Base-by-base conservation (phyloP, 2,797 vertebrate genomes). In the Paramormyrops hopkinsi region DNA sequence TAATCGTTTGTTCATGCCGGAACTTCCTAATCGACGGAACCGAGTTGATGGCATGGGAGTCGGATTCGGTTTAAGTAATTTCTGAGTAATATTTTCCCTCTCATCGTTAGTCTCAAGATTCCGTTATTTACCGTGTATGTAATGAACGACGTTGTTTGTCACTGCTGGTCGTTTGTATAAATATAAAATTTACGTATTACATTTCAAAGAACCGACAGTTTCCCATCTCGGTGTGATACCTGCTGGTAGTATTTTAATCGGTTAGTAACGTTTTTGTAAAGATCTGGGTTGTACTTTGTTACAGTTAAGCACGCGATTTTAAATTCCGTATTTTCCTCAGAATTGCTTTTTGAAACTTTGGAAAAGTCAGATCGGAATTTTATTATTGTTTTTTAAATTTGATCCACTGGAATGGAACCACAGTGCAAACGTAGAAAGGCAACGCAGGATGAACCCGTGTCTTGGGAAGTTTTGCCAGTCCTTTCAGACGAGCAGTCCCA, bases 401-500 rank as follows among this genome's bases (percentile, higher is more conserved):
- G 73, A 17, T 19, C 17, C 0, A 8, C 48, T 65, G 33, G 2
- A 73, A 96, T 96, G 95, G 96, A 97, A 92, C 96, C 96, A 0
- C 91, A 92, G 90, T 90, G 41, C n/a, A 97, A 97, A 90, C 94
- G 94, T 59, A 89, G 92, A 91, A 96, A 94, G 89, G 93, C 91
- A 1, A 92, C 91, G 0, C 87, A 0, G 54, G 87, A 83, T 4
- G 94, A 93, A 46, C 1, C 88, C 0, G 91, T 90, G 19, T 88
- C 93, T 0, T 97, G 97, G 97, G 93, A 93, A 0, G 94, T 94
- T 19, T 73, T 93, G 44, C 96, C 96, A 0, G 96, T 98, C 0
- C 96, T 98, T 86, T 97, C 97, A 0, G 96, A 97, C 41, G 94
- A 95, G 89, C 95, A 96, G 92, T 96, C 95, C 0, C 91, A 91